Evolutionary conservation across 2,113 vertebrate genomes (phyloP).

Genomic region (Smithornis capensis): DNA sequence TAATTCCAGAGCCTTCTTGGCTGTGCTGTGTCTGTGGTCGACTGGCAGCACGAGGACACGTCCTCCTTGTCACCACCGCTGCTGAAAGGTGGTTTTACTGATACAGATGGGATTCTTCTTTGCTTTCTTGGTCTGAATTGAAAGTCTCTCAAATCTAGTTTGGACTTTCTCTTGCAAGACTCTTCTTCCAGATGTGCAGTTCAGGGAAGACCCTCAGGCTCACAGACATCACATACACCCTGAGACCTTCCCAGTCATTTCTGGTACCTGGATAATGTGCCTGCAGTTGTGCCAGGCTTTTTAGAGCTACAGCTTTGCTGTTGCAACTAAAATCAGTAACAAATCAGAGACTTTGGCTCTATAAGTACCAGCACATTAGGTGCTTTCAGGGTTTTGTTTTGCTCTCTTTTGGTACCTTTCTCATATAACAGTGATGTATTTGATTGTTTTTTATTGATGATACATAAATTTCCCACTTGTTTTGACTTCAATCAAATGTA

Average conservation of each 20-base stretch:
- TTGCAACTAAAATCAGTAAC: background rate
- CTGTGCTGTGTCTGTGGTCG: fast-evolving
- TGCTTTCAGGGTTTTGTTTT: background rate
- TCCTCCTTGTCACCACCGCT: background rate
- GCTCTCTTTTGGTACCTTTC: background rate
- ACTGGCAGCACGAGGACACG: background rate
- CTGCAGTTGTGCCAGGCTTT: fast-evolving
- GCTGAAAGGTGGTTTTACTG: background rate
- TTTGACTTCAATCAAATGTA: background rate
- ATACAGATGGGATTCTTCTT: background rate
- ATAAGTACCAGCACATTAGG: background rate
- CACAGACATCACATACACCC: background rate
- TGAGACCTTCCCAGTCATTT: background rate
- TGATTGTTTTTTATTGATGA: background rate
- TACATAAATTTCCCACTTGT: background rate
- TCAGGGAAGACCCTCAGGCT: background rate
- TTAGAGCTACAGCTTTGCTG: background rate
- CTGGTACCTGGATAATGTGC: background rate
- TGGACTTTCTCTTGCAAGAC: background rate
- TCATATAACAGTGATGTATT: background rate
- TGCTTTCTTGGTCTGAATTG: fast-evolving
- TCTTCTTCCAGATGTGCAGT: fast-evolving
- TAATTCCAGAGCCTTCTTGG: background rate
- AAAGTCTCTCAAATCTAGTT: background rate
- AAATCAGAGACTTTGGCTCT: background rate